Evolutionary conservation across 2,113 vertebrate species (phyloP).

Genomic region (Siniperca knerii): DNA sequence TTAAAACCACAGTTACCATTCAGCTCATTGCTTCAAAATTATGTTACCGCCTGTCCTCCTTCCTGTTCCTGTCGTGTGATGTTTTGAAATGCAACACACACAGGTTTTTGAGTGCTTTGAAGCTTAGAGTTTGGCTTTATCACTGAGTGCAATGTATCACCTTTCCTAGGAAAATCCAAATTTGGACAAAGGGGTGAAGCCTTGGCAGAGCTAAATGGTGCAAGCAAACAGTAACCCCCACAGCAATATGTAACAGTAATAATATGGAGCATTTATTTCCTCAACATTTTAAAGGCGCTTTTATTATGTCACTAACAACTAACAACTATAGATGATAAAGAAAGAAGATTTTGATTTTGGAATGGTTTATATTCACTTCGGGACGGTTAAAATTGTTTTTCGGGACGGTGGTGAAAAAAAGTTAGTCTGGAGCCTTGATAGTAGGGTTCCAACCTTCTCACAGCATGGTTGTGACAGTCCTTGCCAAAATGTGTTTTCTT

Average conservation of each 20-base stretch:
- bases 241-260: background rate
- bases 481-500: slow-evolving; percentile 21
- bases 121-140: background rate
- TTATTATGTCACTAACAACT: too few species aligned
- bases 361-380: too few species aligned
- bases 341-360: too few species aligned
- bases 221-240: background rate
- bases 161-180: background rate
- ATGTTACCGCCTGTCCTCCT: background rate
- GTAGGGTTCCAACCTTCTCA: background rate
- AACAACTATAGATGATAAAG: too few species aligned
- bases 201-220: background rate
- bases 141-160: background rate
- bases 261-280: too few species aligned
- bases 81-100: background rate
- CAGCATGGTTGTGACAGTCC: slow-evolving; percentile 1
- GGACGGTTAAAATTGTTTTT: too few species aligned
- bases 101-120: background rate
- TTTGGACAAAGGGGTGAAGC: background rate
- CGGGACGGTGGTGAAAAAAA: too few species aligned
- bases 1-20: background rate
- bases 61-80: background rate
- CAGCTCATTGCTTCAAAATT: background rate
- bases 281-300: too few species aligned
- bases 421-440: background rate